Base-by-base conservation (phyloP, 1,140 invertebrate genomes). In the Bathynomus jamesi region DNA sequence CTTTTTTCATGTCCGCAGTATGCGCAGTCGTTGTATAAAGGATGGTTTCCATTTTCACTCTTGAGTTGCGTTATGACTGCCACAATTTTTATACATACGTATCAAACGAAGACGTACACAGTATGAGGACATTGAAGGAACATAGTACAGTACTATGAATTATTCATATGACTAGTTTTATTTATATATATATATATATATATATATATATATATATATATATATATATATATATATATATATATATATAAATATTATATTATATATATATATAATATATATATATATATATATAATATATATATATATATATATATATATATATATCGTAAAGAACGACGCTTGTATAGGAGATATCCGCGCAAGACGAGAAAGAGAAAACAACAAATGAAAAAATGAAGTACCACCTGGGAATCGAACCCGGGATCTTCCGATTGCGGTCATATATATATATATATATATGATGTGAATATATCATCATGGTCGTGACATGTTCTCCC, bases 181-280 rank as follows among this genome's bases (percentile, higher is more conserved):
- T 68, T n/a, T 68, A 68, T 60, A 68, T 68, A 68, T 68, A 68
- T 60, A 68, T 68, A 60, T 68, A 68, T 60, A 68, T 68, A 68
- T 68, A 68, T 68, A 68, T 68, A 68, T 68, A 68, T 60, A 68
- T 68, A 68, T 68, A 68, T 60, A 68, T 68, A 68, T 68, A 31
- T 60, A 68, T 40, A 24, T 68, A 68, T 68, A 40, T 31, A 61
- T 24, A 61, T 60, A 40, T 40, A 40, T 68, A 40, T 68, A 29
- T 66, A 29, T 66, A 66, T 66, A 31, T 24, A 66, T 66, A 66
- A 11, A 32, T 62, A 66, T 32, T 32, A 32, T 17, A 28, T 32
- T 66, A 66, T 28, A 66, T 29, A 31, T 17, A n/a, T n/a, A 66
- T 24, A 32, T n/a, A 29, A 24, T 17, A n/a, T 32, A 24, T 29